phyloP scores from a whole-genome alignment of 53 echinoderm and acorn worm genomes.

The Stichopus horrens region DNA sequence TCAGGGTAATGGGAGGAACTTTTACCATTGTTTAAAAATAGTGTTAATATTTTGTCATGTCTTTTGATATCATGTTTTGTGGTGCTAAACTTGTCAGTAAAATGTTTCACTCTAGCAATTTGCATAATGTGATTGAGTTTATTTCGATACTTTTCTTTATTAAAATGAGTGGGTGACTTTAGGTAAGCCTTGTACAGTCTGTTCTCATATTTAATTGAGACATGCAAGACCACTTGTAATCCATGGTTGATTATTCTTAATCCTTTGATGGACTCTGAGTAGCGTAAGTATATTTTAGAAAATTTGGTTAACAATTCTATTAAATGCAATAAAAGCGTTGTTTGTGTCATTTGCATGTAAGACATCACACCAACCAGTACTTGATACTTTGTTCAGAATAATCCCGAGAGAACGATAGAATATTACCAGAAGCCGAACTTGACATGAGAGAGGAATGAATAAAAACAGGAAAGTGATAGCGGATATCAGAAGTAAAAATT shows the following conservation, averaged over 20 bases:
- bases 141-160: not conserved
- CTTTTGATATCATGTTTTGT: constrained; percentile 10
- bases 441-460: not conserved
- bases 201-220: not conserved
- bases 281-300: not conserved
- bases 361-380: not conserved
- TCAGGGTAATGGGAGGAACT: not conserved
- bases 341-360: not conserved
- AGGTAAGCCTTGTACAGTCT: not conserved
- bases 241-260: not conserved
- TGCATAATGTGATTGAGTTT: constrained; percentile 4
- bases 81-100: not conserved
- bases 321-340: not conserved
- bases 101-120: not conserved
- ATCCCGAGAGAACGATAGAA: not conserved
- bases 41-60: constrained; percentile 8
- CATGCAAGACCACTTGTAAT: not conserved
- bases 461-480: constrained; percentile 1
- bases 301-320: not conserved
- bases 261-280: not conserved
- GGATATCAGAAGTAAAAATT: not conserved
- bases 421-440: not conserved
- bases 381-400: not conserved
- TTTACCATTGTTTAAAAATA: not conserved
- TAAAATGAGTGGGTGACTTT: not conserved